These are phyloP conservation scores for Heliconius hewitsoni DNA, from an alignment of 1,140 invertebrate genomes.

Conservation along the genomic window DNA sequence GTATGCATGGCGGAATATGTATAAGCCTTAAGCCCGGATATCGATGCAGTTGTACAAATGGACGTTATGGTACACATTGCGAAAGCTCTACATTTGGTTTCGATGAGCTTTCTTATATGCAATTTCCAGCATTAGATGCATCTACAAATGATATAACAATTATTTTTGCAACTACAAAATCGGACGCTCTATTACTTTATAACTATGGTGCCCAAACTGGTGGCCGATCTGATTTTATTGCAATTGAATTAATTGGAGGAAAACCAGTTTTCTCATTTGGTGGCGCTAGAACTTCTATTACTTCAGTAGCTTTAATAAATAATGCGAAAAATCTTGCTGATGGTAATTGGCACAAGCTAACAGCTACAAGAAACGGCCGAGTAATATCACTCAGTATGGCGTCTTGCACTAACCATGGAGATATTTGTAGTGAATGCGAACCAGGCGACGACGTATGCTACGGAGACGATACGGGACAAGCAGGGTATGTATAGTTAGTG, in stretches of 20 bases:
- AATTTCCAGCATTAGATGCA: slow-evolving; percentile 91
- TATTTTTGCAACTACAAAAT: slow-evolving; percentile 94
- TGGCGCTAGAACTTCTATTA: slow-evolving; percentile 92
- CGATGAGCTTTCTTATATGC: slow-evolving; percentile 93
- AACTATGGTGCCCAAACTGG: slow-evolving; percentile 93
- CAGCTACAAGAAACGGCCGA: slow-evolving; percentile 92
- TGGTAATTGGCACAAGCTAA: slow-evolving; percentile 95
- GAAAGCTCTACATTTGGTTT: slow-evolving; percentile 95
- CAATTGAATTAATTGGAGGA: slow-evolving; percentile 92
- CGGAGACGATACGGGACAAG: slow-evolving; percentile 90
- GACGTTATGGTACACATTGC: slow-evolving; percentile 94
- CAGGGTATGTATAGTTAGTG: slow-evolving; percentile 83
- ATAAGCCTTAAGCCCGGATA: slow-evolving; percentile 91
- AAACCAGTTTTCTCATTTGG: slow-evolving; percentile 94
- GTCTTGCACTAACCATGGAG: slow-evolving; percentile 91
- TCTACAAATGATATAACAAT: slow-evolving; percentile 95
- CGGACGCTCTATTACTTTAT: slow-evolving; percentile 92
- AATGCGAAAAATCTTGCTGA: slow-evolving; percentile 87
- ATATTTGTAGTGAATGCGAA: slow-evolving; percentile 91
- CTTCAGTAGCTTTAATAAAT: slow-evolving; percentile 86
- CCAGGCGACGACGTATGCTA: slow-evolving; percentile 91
- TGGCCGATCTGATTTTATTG: slow-evolving; percentile 95
- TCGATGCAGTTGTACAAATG: slow-evolving; percentile 92
- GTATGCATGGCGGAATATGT: slow-evolving; percentile 91
- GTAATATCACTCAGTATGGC: slow-evolving; percentile 92